Conservation (phyloP, 2,113 vertebrate species). For the Mastomys natalensis region DNA sequence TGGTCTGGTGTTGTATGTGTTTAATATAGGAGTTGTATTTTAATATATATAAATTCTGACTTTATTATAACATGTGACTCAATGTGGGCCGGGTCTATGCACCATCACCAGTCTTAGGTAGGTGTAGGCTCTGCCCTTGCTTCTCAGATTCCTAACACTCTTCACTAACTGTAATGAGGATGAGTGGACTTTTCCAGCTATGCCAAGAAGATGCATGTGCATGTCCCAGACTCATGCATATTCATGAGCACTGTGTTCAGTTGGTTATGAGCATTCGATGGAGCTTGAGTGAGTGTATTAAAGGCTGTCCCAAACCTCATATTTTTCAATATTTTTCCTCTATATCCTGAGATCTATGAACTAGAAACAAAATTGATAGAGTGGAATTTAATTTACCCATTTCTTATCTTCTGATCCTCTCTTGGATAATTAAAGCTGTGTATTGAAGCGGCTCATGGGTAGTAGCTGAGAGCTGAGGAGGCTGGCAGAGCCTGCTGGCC, state of each 20-base stretch:
- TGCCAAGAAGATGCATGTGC: not conserved
- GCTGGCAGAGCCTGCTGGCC: rapidly evolving
- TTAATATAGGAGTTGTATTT: not conserved
- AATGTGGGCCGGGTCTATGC: not conserved
- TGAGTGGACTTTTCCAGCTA: not conserved
- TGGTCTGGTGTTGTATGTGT: not conserved
- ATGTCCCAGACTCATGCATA: not conserved
- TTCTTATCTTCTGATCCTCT: not conserved
- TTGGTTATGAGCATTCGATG: too few relatives aligned
- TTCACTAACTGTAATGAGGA: not conserved
- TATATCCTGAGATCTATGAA: constrained; percentile 48
- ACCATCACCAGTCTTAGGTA: not conserved
- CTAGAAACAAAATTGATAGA: constrained; percentile 40
- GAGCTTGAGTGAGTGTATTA: not conserved
- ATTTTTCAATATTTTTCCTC: not conserved
- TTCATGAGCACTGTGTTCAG: not conserved
- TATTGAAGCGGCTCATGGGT: not conserved
- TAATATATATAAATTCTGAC: not conserved
- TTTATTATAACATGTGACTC: not conserved
- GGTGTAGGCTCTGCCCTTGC: not conserved
- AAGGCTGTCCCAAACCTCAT: not conserved
- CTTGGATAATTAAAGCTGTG: constrained; percentile 13
- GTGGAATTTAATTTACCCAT: constrained; percentile 47
- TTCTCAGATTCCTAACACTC: not conserved
- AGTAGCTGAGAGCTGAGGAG: not conserved